Evolutionary conservation across 2,888 invertebrate genomes (phyloP), one percentile per base, ranked within the genome.

Genomic region (Caenorhabditis becei): DNA sequence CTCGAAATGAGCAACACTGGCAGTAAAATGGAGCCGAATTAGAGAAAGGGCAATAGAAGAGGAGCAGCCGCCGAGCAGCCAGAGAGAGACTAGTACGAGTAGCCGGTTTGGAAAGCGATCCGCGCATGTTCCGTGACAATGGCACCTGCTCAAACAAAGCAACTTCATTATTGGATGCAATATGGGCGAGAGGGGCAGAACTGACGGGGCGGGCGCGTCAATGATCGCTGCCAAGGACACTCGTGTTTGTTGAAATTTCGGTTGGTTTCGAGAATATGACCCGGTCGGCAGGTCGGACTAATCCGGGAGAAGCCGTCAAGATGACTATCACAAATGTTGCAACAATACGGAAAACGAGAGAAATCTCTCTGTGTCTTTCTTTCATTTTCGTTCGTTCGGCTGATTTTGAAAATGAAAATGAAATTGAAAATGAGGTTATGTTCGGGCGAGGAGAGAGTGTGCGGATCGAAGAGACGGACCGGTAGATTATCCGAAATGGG

Each of bases 121-220:
- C 28, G 47, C 23, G 47, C 26, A 26, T 44, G 62, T 62, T 26
- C 47, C 2, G 47, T 49, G 58, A 74, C 44, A 70, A 65, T 47
- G 61, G 66, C 65, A 74, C 74, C 74, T 74, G 74, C 74, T 66
- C 74, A 74, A 74, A 74, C 59, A 74, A 37, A 51, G 65, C 56
- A 74, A 58, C 65, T 51, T 49, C 74, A 62, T 62, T 71, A 71
- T 71, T 41, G 49, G 32, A 35, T 1, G 23, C 24, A 26, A 20
- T 16, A 23, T 16, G 5, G 53, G 20, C 53, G 53, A 20, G 53
- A 16, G 53, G 53, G 7, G 16, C 26, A 4, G 10, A 32, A 32
- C 32, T 32, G 32, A 32, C 32, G 18, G 49, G 18, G 49, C 18
- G 23, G 51, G 32, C 35, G 32, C 61, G 32, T 49, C 62, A 49